Conservation (phyloP, 2,113 vertebrate species). For the Anhinga anhinga region DNA sequence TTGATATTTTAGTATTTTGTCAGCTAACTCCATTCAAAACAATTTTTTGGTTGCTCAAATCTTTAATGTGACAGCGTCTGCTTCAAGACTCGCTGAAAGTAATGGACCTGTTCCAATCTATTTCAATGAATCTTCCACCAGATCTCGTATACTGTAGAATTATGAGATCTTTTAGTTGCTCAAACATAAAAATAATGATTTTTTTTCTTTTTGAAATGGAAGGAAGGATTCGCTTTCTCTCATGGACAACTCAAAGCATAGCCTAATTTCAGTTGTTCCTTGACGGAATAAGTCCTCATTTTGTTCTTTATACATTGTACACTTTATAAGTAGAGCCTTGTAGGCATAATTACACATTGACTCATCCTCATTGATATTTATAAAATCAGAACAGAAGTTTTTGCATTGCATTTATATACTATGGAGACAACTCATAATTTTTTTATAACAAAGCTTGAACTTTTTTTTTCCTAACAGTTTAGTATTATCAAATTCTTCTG, state of each 20-base stretch:
- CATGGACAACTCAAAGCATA: not conserved
- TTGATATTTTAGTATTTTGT: not conserved
- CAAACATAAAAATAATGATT: not conserved
- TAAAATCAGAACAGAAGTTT: not conserved
- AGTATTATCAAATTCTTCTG: not conserved
- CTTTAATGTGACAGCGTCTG: not conserved
- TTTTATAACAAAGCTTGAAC: not conserved
- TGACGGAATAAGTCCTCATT: not conserved
- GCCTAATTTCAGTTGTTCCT: not conserved
- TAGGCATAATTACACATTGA: not conserved
- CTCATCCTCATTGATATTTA: not conserved
- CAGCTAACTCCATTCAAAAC: not conserved
- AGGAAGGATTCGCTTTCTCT: not conserved
- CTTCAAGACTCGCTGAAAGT: not conserved
- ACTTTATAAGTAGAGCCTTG: not conserved
- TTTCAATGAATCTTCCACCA: not conserved
- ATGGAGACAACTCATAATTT: not conserved
- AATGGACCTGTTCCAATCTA: not conserved
- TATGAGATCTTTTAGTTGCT: not conserved
- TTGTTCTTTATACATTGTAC: not conserved
- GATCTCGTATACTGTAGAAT: not conserved
- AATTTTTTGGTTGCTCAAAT: not conserved
- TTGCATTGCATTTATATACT: not conserved
- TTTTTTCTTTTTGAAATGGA: not conserved
- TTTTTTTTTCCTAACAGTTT: not conserved